Percentiles rank a stretch among this genome's conserved stretches.
phyloP scores from a whole-genome alignment of 2,113 vertebrate species.

The Cryptomyrus ogoouensis region DNA sequence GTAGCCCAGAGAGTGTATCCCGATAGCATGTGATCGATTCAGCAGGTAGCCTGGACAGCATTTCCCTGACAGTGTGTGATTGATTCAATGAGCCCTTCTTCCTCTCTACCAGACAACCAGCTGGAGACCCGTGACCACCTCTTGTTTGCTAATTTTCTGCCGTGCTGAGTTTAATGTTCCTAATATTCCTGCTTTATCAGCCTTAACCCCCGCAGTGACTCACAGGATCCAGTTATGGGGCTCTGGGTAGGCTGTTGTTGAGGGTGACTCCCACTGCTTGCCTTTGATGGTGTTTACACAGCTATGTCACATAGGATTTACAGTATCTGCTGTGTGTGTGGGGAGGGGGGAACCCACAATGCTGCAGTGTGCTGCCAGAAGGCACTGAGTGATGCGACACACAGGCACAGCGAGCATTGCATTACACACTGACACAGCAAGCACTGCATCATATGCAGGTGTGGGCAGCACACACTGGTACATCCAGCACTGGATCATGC shows the following conservation, averaged over 20 bases:
- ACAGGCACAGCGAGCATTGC: neutral
- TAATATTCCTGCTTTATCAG: conserved; percentile 24
- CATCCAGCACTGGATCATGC: neutral
- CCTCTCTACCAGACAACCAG: neutral
- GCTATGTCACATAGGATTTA: neutral
- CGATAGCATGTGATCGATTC: neutral
- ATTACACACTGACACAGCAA: neutral
- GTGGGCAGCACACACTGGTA: neutral
- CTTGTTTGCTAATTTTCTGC: conserved; percentile 30
- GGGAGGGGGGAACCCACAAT: neutral
- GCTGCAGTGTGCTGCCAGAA: neutral
- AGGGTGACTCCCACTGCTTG: neutral
- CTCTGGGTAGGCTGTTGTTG: neutral
- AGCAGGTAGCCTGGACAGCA: neutral
- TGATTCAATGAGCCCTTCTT: neutral
- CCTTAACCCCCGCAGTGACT: conserved; percentile 8
- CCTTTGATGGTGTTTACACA: neutral
- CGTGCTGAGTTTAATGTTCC: conserved; percentile 19
- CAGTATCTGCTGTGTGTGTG: neutral
- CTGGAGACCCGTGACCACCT: neutral
- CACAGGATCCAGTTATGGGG: neutral
- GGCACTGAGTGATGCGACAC: neutral
- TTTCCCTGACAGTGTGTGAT: neutral
- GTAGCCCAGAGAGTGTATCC: too few relatives aligned
- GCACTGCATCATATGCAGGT: neutral